phyloP scores from a whole-genome alignment of 2,797 vertebrate genomes.

The Sebastes diaconus region DNA sequence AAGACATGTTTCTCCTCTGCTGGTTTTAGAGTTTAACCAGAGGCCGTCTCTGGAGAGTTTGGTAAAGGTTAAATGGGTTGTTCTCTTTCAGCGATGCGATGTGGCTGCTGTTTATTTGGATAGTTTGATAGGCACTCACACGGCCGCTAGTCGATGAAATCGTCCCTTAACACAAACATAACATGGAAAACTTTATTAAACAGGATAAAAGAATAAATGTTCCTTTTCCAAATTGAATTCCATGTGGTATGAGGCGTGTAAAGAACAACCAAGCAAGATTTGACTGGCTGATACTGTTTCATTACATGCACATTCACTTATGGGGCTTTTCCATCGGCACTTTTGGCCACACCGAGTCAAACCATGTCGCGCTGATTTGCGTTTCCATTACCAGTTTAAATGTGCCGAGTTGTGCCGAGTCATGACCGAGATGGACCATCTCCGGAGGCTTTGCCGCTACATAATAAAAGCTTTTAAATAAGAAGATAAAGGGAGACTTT shows the following conservation, averaged over 20 bases:
- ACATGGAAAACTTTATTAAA: background rate
- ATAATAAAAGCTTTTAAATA: no score
- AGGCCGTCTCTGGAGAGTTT: background rate
- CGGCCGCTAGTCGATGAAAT: background rate
- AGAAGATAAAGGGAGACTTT: no score
- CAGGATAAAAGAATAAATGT: background rate
- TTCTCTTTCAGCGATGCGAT: constrained; percentile 16
- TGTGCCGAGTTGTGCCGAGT: fast-evolving
- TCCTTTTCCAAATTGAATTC: background rate
- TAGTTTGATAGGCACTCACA: background rate
- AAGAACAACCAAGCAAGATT: background rate
- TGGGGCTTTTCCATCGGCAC: no score
- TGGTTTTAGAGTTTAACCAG: background rate
- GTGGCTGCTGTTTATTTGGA: background rate
- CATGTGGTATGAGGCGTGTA: background rate
- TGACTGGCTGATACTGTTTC: background rate
- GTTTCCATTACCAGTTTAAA: no score
- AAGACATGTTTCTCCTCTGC: background rate
- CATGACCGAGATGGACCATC: no score
- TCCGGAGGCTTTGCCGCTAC: no score
- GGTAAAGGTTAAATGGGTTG: background rate
- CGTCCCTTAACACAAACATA: background rate
- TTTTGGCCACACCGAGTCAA: no score
- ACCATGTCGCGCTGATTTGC: no score
- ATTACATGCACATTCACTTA: background rate